These are phyloP conservation scores for Pampus argenteus DNA, from an alignment of 2,797 vertebrate species.

Conservation along the genomic window DNA sequence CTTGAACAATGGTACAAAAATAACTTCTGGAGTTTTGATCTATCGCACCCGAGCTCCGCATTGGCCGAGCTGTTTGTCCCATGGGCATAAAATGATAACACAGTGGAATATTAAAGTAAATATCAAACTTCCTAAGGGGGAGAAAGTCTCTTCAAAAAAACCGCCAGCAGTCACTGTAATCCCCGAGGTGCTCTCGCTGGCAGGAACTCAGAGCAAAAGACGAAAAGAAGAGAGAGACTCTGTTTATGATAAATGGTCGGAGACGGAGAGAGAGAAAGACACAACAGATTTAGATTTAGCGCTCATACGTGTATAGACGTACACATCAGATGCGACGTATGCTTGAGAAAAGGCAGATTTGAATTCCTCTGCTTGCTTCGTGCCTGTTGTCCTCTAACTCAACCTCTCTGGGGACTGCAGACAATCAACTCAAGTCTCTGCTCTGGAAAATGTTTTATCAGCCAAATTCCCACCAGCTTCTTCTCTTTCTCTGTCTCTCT, in stretches of 20 bases:
- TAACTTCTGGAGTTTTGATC: not conserved
- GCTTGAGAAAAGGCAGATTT: not conserved
- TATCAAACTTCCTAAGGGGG: slow-evolving; percentile 14
- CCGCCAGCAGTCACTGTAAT: slow-evolving; percentile 24
- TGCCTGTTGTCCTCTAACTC: slow-evolving; percentile 17
- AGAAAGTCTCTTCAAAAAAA: slow-evolving; percentile 4
- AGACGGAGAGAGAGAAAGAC: slow-evolving; percentile 5
- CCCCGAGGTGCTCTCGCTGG: slow-evolving; percentile 25
- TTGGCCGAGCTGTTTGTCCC: not conserved
- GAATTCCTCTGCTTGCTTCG: slow-evolving; percentile 14
- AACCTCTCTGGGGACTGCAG: slow-evolving; percentile 6
- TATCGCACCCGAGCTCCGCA: not conserved
- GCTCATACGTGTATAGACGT: not conserved
- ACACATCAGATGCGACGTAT: not conserved
- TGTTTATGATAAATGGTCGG: slow-evolving; percentile 19
- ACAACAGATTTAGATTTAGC: not conserved
- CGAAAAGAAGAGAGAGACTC: slow-evolving; percentile 24
- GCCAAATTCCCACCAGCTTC: slow-evolving; percentile 3
- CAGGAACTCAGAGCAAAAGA: slow-evolving; percentile 23
- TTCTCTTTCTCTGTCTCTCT: not conserved
- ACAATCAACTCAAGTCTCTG: slow-evolving; percentile 11
- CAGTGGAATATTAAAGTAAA: not conserved
- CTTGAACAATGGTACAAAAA: not conserved
- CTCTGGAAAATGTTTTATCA: not conserved
- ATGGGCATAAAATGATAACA: not conserved